A percentile compares a stretch with the other conserved stretches of the same genome.
These are phyloP conservation scores for Drosophila mercatorum DNA, from an alignment of 2,888 invertebrate species.

Conservation along the genomic window DNA sequence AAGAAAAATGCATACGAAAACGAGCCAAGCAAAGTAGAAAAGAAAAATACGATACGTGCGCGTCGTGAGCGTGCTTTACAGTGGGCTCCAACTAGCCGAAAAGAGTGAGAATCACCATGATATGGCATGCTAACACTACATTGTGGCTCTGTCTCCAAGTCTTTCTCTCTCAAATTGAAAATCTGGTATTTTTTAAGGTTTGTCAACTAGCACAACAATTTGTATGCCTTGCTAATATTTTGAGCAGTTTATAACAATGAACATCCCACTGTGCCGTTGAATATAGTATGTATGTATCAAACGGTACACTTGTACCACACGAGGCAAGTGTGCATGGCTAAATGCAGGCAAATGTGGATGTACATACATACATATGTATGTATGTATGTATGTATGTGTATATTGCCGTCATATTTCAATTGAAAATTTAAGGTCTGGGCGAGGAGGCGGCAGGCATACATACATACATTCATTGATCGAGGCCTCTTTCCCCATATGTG, in stretches of 20 bases:
- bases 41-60: constrained; percentile 53
- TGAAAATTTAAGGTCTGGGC: constrained; percentile 68
- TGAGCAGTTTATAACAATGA: neutral
- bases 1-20: constrained; percentile 74
- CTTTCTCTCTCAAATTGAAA: neutral
- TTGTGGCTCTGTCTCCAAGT: constrained; percentile 10
- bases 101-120: neutral
- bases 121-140: constrained; percentile 41
- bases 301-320: constrained; percentile 23
- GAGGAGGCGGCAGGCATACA: constrained; percentile 1
- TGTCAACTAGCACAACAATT: neutral
- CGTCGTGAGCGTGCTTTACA: constrained; percentile 52
- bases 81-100: constrained; percentile 25
- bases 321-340: constrained; percentile 10
- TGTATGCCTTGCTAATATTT: neutral
- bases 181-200: too few relatives aligned
- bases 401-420: constrained; percentile 70
- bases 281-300: constrained; percentile 3
- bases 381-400: constrained; percentile 13
- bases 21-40: constrained; percentile 38
- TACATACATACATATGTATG: constrained; percentile 11
- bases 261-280: neutral
- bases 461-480: constrained; percentile 15
- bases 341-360: constrained; percentile 10
- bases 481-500: neutral